phyloP scores from a whole-genome alignment of 2,113 vertebrate genomes.

The Hepsetus odoe region DNA sequence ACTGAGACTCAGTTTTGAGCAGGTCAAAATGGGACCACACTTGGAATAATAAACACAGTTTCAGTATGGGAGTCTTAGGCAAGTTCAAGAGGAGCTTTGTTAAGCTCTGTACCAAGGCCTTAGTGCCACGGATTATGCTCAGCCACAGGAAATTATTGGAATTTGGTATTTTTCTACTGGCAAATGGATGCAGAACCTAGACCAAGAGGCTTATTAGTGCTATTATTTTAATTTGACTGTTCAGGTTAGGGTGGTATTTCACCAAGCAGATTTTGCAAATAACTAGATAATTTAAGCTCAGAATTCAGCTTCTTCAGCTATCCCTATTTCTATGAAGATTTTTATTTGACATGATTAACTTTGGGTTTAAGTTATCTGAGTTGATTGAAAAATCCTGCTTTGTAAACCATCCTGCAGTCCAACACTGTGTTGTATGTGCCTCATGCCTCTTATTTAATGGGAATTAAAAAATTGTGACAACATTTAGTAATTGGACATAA shows the following conservation, averaged over 20 bases:
- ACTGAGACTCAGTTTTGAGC: constrained; percentile 78
- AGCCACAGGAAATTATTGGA: constrained; percentile 23
- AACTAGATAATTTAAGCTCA: no score
- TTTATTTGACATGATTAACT: no score
- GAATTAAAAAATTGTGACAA: not conserved
- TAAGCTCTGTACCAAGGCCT: not conserved
- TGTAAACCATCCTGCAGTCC: no score
- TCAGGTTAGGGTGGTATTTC: no score
- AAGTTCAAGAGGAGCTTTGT: constrained; percentile 10
- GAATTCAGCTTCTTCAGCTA: no score
- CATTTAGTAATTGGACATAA: not conserved
- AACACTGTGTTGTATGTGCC: constrained; percentile 5
- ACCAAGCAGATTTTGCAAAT: no score
- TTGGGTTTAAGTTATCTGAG: no score
- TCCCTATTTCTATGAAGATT: no score
- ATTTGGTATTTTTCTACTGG: not conserved
- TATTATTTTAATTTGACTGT: constrained; percentile 19
- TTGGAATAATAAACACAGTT: constrained; percentile 55
- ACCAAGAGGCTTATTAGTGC: constrained; percentile 5
- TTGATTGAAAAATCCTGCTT: no score
- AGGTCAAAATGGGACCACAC: no score
- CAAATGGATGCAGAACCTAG: not conserved
- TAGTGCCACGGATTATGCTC: constrained; percentile 2
- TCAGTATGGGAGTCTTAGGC: not conserved
- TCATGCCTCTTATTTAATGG: constrained; percentile 1